Conservation (phyloP, 2,797 vertebrate genomes). For the Microctenopoma stevenorrisi region DNA sequence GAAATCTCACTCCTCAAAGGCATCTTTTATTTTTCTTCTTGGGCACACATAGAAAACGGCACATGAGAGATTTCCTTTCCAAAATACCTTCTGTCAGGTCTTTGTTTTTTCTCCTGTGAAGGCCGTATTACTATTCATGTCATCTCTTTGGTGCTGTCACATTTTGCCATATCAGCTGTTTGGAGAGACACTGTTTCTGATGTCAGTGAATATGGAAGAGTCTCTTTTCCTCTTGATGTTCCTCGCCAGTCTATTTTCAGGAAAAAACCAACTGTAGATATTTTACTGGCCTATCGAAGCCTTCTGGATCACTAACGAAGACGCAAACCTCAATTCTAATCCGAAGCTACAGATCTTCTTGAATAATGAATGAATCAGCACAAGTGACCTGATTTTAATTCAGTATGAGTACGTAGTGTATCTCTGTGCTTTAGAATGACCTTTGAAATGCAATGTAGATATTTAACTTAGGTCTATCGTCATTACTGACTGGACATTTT, state of each 20-base stretch:
- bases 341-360: conserved; percentile 67
- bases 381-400: conserved; percentile 63
- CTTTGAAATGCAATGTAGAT: conserved; percentile 30
- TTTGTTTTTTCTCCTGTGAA: conserved; percentile 59
- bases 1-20: conserved; percentile 61
- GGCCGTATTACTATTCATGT: conserved; percentile 60
- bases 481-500: conserved; percentile 17
- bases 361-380: conserved; percentile 69
- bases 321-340: conserved; percentile 69
- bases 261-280: conserved; percentile 15
- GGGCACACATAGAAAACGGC: conserved; percentile 34
- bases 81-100: conserved; percentile 52
- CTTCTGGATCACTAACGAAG: conserved; percentile 56
- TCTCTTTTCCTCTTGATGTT: conserved; percentile 29
- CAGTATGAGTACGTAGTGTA: conserved; percentile 18
- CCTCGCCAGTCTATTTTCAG: conserved; percentile 35
- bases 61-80: conserved; percentile 53
- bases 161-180: conserved; percentile 65
- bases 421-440: conserved; percentile 19
- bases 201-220: conserved; percentile 41
- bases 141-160: conserved; percentile 54
- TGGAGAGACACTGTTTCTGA: conserved; percentile 43
- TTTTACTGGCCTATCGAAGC: background rate
- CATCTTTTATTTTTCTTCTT: conserved; percentile 41
- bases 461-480: conserved; percentile 24